Evolutionary conservation across 1,140 invertebrate species (phyloP).

Genomic region (Bombus cullumanus): DNA sequence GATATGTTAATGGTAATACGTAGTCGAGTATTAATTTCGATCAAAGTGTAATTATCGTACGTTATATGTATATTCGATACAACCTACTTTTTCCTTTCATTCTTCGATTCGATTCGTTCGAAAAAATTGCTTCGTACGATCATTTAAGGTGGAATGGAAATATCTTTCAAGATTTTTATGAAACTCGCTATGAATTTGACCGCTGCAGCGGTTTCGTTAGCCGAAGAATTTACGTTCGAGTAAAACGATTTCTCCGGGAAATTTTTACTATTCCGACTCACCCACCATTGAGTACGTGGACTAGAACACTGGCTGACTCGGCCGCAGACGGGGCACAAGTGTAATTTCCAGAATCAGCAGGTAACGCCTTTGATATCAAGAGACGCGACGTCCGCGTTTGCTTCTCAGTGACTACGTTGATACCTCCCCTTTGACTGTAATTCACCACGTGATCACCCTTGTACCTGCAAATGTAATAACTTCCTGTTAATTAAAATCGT

Average conservation of each 20-base stretch:
- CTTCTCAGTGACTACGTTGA: slow-evolving; percentile 93
- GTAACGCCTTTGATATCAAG: slow-evolving; percentile 90
- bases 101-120: neutral
- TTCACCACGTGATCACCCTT: slow-evolving; percentile 93
- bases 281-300: slow-evolving; percentile 86
- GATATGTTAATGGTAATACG: neutral
- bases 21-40: neutral
- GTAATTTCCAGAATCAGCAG: slow-evolving; percentile 93
- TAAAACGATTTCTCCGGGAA: neutral
- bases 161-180: neutral
- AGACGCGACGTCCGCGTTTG: slow-evolving; percentile 92
- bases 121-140: neutral
- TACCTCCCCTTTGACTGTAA: slow-evolving; percentile 92
- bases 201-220: neutral
- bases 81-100: neutral
- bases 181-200: neutral
- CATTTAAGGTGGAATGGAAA: neutral
- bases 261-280: slow-evolving; percentile 60
- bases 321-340: slow-evolving; percentile 89
- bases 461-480: slow-evolving; percentile 82
- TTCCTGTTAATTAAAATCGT: neutral
- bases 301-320: slow-evolving; percentile 84
- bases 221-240: neutral
- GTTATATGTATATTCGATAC: too few species aligned
- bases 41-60: neutral